Base-by-base conservation (phyloP, 37 sponge, comb jelly and placozoan genomes). In the Corticium candelabrum region DNA sequence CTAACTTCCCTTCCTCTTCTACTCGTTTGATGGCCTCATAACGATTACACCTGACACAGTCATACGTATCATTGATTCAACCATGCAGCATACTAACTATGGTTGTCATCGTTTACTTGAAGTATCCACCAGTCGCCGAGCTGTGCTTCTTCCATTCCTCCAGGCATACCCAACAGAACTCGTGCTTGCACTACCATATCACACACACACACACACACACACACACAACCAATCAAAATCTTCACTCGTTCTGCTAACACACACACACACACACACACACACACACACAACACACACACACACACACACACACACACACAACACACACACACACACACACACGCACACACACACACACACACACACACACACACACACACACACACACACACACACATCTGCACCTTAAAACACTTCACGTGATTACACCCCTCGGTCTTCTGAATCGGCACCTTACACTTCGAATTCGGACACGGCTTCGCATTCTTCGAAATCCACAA, bases 351-450 rank as follows among this genome's bases (percentile, higher is more conserved):
- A n/a, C n/a, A n/a, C n/a, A n/a, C n/a, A n/a, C n/a, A n/a, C n/a
- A n/a, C n/a, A n/a, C n/a, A n/a, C n/a, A n/a, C n/a, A n/a, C n/a
- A n/a, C n/a, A n/a, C n/a, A n/a, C n/a, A 68, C 68, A 68, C 68
- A 68, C 68, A 68, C 33, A 31, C 2, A 34, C 75, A 32, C 2
- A 30, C 38, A 37, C 75, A 1, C 29, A 15, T 7, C 38, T 36
- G 3, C 4, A 89, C 93, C 85, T 93, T 89, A 41, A 69, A 74
- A 78, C 95, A 94, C n/a, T 80, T 80, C 91, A 94, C 90, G 81
- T 94, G 95, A 32, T 94, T 94, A 74, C 95, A 94, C 0, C 95
- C 95, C 69, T 86, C 87, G n/a, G 83, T 94, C 85, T 86, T 94
- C 85, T 94, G 87, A n/a, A 94, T 94, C 3, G 87, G 92, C 34